phyloP scores from a whole-genome alignment of 2,113 vertebrate genomes.

The Sinocyclocheilus grahami region DNA sequence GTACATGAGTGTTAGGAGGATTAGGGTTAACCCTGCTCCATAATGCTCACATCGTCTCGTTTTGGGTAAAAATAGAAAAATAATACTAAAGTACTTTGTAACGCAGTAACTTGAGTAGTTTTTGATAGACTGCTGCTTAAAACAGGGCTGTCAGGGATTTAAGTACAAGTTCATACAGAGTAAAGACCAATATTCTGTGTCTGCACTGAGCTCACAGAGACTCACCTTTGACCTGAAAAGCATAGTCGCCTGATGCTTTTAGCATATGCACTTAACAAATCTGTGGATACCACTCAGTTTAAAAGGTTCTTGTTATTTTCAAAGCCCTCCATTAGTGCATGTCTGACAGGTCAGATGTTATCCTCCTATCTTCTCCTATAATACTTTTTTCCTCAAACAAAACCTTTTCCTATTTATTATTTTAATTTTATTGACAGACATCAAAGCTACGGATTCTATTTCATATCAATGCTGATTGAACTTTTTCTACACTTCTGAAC shows the following conservation, averaged over 20 bases:
- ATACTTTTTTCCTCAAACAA: neutral
- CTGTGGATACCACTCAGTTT: neutral
- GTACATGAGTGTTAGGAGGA: too few species aligned
- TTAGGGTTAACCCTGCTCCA: too few species aligned
- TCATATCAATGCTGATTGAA: neutral
- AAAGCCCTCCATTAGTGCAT: neutral
- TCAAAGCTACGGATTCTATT: neutral
- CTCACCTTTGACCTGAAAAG: slow-evolving; percentile 11
- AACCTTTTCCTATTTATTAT: neutral
- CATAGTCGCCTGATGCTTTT: neutral
- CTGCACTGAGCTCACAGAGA: neutral
- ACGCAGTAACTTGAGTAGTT: too few species aligned
- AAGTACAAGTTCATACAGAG: neutral
- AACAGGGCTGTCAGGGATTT: neutral
- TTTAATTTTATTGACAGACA: neutral
- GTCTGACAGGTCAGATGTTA: neutral
- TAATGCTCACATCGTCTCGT: too few species aligned
- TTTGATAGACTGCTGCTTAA: neutral
- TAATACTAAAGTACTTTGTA: too few species aligned
- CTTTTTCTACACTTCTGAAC: neutral
- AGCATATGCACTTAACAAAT: slow-evolving; percentile 9
- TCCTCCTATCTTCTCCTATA: neutral
- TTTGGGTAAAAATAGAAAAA: too few species aligned
- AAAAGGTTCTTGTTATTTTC: slow-evolving; percentile 15
- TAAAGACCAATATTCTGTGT: neutral